Evolutionary conservation across 2,113 vertebrate genomes (phyloP).

Genomic region (Toxotes jaculatrix): DNA sequence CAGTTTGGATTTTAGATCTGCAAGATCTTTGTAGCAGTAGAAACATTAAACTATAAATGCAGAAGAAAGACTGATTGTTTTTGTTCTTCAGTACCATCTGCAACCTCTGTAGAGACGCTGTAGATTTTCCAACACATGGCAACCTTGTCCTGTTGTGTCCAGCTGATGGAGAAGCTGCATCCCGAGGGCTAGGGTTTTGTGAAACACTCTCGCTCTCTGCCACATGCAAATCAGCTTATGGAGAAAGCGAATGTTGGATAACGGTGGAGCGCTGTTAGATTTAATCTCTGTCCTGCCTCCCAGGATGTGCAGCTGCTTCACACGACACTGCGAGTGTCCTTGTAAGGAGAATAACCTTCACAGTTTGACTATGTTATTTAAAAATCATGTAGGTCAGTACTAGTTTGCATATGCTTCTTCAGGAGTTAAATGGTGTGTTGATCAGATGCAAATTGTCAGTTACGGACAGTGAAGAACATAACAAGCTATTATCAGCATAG

Average conservation of each 20-base stretch:
- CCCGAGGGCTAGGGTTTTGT: constrained; percentile 34
- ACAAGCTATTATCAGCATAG: background rate
- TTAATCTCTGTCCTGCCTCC: constrained; percentile 67
- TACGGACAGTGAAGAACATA: background rate
- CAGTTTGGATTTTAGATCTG: background rate
- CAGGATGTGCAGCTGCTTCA: constrained; percentile 40
- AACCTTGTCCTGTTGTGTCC: background rate
- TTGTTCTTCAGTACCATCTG: background rate
- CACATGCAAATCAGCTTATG: constrained; percentile 76
- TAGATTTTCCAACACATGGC: background rate
- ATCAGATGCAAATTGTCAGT: constrained; percentile 22
- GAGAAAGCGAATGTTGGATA: constrained; percentile 63
- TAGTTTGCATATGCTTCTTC: background rate
- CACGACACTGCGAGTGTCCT: constrained; percentile 16
- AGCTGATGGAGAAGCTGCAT: constrained; percentile 17
- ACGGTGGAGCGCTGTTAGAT: constrained; percentile 31
- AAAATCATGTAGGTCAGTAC: background rate
- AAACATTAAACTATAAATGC: background rate
- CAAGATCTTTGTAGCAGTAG: background rate
- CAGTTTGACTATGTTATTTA: background rate
- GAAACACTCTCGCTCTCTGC: constrained; percentile 42
- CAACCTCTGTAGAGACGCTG: too few species aligned
- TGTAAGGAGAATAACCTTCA: constrained; percentile 52
- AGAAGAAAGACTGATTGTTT: background rate
- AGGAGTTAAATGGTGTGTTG: background rate